Percentiles rank a stretch among this genome's conserved stretches.
Conservation (phyloP, 2,888 invertebrate genomes). For the Mimumesa dahlbomi region DNA sequence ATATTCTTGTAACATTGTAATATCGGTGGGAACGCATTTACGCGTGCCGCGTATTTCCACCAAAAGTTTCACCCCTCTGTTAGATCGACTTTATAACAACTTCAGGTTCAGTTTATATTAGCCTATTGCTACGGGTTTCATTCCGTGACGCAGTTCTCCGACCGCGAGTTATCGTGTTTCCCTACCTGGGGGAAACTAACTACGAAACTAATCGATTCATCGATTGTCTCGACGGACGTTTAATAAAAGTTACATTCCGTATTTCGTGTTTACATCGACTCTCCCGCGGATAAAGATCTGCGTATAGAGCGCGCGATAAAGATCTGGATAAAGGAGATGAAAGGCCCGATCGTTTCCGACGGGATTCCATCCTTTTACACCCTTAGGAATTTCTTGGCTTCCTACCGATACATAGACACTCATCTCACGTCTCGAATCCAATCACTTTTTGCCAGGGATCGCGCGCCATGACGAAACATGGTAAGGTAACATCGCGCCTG, state of each 20-base stretch:
- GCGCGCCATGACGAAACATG: conserved; percentile 33
- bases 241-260: background rate
- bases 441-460: conserved; percentile 63
- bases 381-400: conserved; percentile 34
- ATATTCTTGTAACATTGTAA: conserved; percentile 26
- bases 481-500: conserved; percentile 41
- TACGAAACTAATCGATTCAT: conserved; percentile 24
- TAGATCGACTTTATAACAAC: conserved; percentile 57
- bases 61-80: conserved; percentile 30
- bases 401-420: conserved; percentile 23
- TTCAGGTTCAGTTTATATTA: conserved; percentile 56
- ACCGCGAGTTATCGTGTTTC: conserved; percentile 8
- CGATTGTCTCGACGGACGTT: conserved; percentile 8
- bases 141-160: conserved; percentile 30
- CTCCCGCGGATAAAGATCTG: too few species aligned
- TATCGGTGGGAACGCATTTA: too few species aligned
- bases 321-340: too few species aligned
- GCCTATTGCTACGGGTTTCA: conserved; percentile 48
- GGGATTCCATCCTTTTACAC: conserved; percentile 16
- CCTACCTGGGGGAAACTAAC: conserved; percentile 22
- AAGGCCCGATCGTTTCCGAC: too few species aligned
- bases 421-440: conserved; percentile 64
- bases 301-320: too few species aligned
- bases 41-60: background rate
- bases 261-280: too few species aligned